phyloP scores from a whole-genome alignment of 2,888 invertebrate species.

The Choreutis nemorana region DNA sequence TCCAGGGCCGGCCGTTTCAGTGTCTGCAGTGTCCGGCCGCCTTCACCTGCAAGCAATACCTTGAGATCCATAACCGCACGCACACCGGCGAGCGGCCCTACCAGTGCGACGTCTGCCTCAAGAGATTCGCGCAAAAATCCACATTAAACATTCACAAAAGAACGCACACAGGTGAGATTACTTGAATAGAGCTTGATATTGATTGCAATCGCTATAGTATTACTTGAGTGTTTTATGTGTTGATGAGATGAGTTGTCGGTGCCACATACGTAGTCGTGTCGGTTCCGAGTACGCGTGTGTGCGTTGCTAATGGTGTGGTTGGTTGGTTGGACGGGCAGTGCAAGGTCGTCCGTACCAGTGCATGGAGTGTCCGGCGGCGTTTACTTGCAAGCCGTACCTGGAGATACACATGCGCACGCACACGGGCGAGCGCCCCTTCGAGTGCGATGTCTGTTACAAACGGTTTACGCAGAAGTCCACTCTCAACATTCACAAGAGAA shows the following conservation, averaged over 20 bases:
- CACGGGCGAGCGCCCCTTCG: constrained; percentile 64
- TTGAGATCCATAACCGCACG: constrained; percentile 64
- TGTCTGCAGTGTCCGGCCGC: constrained; percentile 67
- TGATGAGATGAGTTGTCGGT: constrained; percentile 43
- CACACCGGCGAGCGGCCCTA: constrained; percentile 66
- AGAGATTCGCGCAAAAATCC: constrained; percentile 83
- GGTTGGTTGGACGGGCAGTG: constrained; percentile 32
- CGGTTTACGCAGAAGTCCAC: constrained; percentile 68
- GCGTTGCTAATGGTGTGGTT: background rate
- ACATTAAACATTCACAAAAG: constrained; percentile 83
- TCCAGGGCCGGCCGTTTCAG: constrained; percentile 68
- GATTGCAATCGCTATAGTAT: background rate
- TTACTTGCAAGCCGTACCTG: constrained; percentile 69
- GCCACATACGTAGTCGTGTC: constrained; percentile 37
- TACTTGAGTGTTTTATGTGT: background rate
- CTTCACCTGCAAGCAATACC: constrained; percentile 67
- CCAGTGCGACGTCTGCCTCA: constrained; percentile 79
- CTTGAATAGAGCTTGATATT: background rate
- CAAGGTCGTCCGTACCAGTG: constrained; percentile 67
- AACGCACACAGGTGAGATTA: constrained; percentile 72
- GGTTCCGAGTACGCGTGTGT: constrained; percentile 12
- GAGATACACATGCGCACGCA: constrained; percentile 71
- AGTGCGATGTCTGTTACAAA: constrained; percentile 67
- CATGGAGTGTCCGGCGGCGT: constrained; percentile 66
- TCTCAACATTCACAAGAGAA: constrained; percentile 68